A percentile compares a stretch with the other conserved stretches of the same genome.
phyloP scores from a whole-genome alignment of 2,888 invertebrate genomes.

The Tinea pellionella region DNA sequence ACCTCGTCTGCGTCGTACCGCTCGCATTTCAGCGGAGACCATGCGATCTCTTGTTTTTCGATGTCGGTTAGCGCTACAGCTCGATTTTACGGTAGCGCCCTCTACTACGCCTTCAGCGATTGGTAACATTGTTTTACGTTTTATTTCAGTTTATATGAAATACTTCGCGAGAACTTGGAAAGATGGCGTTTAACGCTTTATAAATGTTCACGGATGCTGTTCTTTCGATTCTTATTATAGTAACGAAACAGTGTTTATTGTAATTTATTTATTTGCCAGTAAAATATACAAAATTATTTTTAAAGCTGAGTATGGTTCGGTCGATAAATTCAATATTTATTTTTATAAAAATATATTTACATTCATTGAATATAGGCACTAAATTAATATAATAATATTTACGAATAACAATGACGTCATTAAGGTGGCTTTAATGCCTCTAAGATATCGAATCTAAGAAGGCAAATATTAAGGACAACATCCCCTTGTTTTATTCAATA shows the following conservation, averaged over 20 bases:
- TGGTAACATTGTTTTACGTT: conserved; percentile 38
- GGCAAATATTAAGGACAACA: not conserved
- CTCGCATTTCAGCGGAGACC: conserved; percentile 57
- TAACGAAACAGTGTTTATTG: conserved; percentile 3
- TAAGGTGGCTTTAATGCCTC: not conserved
- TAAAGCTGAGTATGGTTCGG: no score
- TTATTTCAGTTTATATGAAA: not conserved
- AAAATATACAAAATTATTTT: no score
- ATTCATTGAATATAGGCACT: no score
- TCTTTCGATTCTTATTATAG: not conserved
- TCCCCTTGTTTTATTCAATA: conserved; percentile 18
- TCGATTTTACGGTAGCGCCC: conserved; percentile 41
- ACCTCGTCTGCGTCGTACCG: conserved; percentile 72
- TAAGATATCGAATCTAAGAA: conserved; percentile 4
- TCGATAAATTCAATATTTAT: no score
- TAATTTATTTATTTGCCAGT: no score
- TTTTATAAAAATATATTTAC: no score
- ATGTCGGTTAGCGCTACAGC: conserved; percentile 36
- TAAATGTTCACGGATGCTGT: not conserved
- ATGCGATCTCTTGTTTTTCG: conserved; percentile 51
- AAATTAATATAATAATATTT: no score
- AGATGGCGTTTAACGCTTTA: not conserved
- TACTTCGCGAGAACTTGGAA: not conserved
- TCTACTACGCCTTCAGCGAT: conserved; percentile 47
- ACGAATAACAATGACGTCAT: not conserved